Evolutionary conservation across 2,888 invertebrate genomes (phyloP).

Genomic region (Capitulum mitella): DNA sequence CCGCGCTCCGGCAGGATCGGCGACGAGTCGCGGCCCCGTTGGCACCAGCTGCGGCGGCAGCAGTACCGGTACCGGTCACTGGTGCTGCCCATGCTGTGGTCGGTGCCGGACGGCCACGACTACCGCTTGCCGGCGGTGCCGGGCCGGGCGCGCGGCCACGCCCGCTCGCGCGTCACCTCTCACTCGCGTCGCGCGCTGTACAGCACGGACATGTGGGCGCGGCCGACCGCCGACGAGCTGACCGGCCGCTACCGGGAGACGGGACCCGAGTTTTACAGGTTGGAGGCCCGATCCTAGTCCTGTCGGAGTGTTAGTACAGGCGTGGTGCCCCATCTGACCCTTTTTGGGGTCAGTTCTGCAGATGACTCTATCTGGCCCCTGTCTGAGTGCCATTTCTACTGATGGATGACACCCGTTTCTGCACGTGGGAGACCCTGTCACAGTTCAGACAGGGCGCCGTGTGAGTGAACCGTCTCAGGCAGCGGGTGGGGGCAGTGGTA

Average conservation of each 20-base stretch:
- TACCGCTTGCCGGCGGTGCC: constrained; percentile 45
- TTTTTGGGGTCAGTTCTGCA: too few species aligned
- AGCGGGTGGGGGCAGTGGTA: too few species aligned
- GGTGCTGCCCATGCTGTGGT: constrained; percentile 23
- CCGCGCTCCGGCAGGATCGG: neutral
- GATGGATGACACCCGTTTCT: too few species aligned
- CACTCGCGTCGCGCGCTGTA: constrained; percentile 64
- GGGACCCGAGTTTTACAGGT: constrained; percentile 68
- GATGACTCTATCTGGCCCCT: too few species aligned
- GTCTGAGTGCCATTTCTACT: too few species aligned
- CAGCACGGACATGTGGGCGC: constrained; percentile 64
- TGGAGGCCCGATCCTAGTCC: too few species aligned
- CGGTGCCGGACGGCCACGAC: neutral
- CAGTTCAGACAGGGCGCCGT: too few species aligned
- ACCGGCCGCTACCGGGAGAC: constrained; percentile 61
- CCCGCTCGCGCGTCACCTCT: constrained; percentile 40
- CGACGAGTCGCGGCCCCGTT: neutral
- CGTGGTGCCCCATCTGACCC: too few species aligned
- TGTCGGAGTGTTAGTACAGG: too few species aligned
- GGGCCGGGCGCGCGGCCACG: constrained; percentile 37
- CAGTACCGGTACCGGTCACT: constrained; percentile 3
- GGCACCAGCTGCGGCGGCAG: constrained; percentile 11
- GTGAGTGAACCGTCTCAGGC: too few species aligned
- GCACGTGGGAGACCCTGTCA: too few species aligned
- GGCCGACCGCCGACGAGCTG: constrained; percentile 52